Percentiles rank a stretch among this genome's conserved stretches.
phyloP scores from a whole-genome alignment of 2,888 invertebrate species.

The Uropetala carovei region DNA sequence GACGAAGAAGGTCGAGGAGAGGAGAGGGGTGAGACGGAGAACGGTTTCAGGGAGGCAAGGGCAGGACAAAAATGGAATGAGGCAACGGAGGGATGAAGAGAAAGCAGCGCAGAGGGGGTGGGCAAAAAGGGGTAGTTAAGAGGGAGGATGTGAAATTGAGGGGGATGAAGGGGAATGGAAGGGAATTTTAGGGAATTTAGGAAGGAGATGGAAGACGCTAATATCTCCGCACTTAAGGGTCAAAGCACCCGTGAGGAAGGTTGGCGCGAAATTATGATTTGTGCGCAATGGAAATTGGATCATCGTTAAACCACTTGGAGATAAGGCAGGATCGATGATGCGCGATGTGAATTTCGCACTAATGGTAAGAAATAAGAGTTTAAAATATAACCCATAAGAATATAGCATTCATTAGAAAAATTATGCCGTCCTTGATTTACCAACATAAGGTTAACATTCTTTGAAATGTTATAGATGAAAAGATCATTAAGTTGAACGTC shows the following conservation, averaged over 20 bases:
- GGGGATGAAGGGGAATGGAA: neutral
- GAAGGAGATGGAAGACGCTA: neutral
- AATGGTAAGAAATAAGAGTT: too few relatives aligned
- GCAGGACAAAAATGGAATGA: too few relatives aligned
- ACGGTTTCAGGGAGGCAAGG: neutral
- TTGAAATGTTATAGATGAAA: too few relatives aligned
- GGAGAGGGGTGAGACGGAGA: neutral
- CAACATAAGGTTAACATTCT: too few relatives aligned
- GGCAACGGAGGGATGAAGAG: neutral
- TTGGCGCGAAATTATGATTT: neutral
- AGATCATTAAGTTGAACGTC: too few relatives aligned
- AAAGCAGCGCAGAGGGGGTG: neutral
- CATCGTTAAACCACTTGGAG: neutral
- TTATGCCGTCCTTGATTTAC: too few relatives aligned
- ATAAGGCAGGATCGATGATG: neutral
- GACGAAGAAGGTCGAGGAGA: neutral
- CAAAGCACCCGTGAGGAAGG: neutral
- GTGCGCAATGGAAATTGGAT: conserved; percentile 11
- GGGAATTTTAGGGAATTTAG: neutral
- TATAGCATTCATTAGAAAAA: too few relatives aligned
- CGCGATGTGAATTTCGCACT: neutral
- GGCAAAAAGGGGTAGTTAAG: too few relatives aligned
- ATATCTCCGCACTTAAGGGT: neutral
- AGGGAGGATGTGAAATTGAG: neutral
- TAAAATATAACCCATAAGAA: too few relatives aligned